phyloP scores from a whole-genome alignment of 92 coral and sea anemone genomes.

The Meandrina meandrites region DNA sequence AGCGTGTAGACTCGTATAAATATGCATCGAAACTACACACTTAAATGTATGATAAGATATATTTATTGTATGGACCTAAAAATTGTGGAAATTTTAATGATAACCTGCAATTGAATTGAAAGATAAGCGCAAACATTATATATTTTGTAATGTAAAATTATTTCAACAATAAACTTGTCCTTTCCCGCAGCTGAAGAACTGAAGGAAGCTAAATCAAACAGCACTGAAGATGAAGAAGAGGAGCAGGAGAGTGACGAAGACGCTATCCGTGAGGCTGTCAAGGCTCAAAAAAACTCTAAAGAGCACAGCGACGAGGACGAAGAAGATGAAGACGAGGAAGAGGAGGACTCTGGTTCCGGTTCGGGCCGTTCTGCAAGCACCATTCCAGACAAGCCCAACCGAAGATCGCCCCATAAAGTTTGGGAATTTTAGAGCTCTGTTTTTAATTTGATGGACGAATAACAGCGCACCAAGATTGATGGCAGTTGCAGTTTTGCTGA shows the following conservation, averaged over 20 bases:
- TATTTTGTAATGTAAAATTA: too few relatives aligned
- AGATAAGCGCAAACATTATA: too few relatives aligned
- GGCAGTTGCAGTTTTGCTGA: neutral
- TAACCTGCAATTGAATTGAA: too few relatives aligned
- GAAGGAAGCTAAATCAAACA: slow-evolving; percentile 45
- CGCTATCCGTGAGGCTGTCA: slow-evolving; percentile 65
- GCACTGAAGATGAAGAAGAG: slow-evolving; percentile 42
- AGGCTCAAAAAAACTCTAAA: slow-evolving; percentile 54
- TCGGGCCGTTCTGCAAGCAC: slow-evolving; percentile 51
- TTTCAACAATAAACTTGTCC: too few relatives aligned
- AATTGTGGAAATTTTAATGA: too few relatives aligned
- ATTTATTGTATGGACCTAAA: too few relatives aligned
- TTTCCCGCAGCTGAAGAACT: slow-evolving; percentile 31
- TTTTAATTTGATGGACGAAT: slow-evolving; percentile 24
- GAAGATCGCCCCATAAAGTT: slow-evolving; percentile 41
- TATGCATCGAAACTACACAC: too few relatives aligned
- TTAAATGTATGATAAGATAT: too few relatives aligned
- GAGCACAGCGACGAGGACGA: slow-evolving; percentile 58
- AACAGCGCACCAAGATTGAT: neutral
- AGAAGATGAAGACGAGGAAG: slow-evolving; percentile 73
- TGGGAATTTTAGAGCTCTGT: slow-evolving; percentile 50
- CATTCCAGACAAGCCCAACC: slow-evolving; percentile 44
- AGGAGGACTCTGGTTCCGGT: slow-evolving; percentile 56
- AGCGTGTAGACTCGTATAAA: too few relatives aligned
- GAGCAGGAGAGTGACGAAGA: slow-evolving; percentile 61